Evolutionary conservation across 2,797 vertebrate genomes (phyloP).

Genomic region (Oryzias dopingdopingensis): DNA sequence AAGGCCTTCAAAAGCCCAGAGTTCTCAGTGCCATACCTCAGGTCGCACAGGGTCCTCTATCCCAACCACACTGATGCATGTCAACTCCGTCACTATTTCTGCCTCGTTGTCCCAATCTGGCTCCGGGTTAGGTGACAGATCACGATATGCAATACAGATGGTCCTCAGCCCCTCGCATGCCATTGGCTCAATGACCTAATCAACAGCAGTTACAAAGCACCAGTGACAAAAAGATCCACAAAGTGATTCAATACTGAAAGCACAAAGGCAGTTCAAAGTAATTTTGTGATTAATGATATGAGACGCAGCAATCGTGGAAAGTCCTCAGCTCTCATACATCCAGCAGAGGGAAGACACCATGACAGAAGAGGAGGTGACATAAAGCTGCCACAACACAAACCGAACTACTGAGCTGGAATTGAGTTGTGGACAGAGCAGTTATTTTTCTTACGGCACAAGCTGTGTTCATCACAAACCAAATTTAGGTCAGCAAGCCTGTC

Average conservation of each 20-base stretch:
- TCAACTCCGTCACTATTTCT: conserved; percentile 83
- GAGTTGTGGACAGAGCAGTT: conserved; percentile 35
- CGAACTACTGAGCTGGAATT: conserved; percentile 45
- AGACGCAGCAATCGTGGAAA: conserved; percentile 34
- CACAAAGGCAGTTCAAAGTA: conserved; percentile 7
- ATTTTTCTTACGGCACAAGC: conserved; percentile 42
- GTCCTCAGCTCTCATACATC: conserved; percentile 17
- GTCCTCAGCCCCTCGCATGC: conserved; percentile 89
- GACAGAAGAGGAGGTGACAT: conserved; percentile 44
- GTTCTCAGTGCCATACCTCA: conserved; percentile 75
- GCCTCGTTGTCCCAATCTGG: conserved; percentile 90
- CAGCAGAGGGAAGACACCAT: conserved; percentile 19
- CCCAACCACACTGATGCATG: conserved; percentile 87
- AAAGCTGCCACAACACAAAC: conserved; percentile 49
- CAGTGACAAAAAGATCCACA: conserved; percentile 2
- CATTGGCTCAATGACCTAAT: conserved; percentile 89
- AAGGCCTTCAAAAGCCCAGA: not conserved
- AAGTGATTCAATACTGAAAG: conserved; percentile 3
- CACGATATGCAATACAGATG: conserved; percentile 88
- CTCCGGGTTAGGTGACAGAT: conserved; percentile 80
- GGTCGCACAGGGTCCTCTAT: conserved; percentile 94
- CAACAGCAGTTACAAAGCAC: conserved; percentile 19
- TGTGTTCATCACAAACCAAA: conserved; percentile 34
- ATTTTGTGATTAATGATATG: conserved; percentile 17
- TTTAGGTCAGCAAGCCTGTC: conserved; percentile 37